Base-by-base conservation (phyloP, 2,888 invertebrate genomes). In the Rosalia funebris region DNA sequence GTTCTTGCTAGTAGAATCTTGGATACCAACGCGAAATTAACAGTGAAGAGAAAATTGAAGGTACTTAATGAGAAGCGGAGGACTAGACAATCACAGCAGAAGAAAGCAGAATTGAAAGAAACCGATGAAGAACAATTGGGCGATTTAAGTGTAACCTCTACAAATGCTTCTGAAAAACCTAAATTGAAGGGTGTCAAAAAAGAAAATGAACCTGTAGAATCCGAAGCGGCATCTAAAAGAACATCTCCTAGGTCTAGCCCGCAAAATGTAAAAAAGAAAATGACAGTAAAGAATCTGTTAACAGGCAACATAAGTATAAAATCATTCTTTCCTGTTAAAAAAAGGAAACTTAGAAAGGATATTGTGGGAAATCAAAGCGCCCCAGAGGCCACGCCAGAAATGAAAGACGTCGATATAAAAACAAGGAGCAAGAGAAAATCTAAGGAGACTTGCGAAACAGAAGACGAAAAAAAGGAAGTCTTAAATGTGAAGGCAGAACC, bases 1-100 rank as follows among this genome's bases (percentile, higher is more conserved):
- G 79, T 79, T 31, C 69, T 80, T 56, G 72, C 77, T 1, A 80
- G 79, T 64, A 69, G 76, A 65, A 75, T 81, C 34, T 73, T 80
- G 47, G 81, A 81, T 63, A 77, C 74, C 5, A 79, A 72, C 60
- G 63, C 74, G 1, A 69, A 73, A 34, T 58, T 76, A 50, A 66
- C 72, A 10, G 72, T 77, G 14, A 77, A 75, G 59, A 67, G 77
- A 47, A 75, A 76, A 60, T 47, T 75, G 14, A 75, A 74, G 44
- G 71, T 65, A 32, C 62, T 71, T 36, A 70, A 70, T 15, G 72
- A 66, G 15, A 59, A 63, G 50, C 57, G 71, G 19, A 69, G 66
- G 54, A 75, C 75, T 2, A 69, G 72, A 64, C 69, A 66, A 56
- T 60, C 60, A 9, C 20, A 17, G 11, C 25, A 44, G 14, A 39